Percentiles rank a stretch among this genome's conserved stretches.
Conservation (phyloP, 2,888 invertebrate species). For the Orchesella flavescens region DNA sequence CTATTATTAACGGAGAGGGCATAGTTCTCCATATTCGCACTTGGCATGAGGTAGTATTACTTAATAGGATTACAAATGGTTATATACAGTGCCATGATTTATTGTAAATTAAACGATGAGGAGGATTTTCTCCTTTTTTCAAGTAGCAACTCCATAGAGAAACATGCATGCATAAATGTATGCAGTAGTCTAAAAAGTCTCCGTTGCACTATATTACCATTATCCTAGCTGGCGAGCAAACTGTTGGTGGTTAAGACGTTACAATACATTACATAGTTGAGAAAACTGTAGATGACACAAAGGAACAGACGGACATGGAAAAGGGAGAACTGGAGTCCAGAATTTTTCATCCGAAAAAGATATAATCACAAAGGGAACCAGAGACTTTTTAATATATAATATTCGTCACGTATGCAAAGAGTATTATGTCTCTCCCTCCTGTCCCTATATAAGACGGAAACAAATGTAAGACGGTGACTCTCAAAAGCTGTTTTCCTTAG, state of each 20-base stretch:
- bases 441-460: background rate
- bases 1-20: background rate
- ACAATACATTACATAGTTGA: no score
- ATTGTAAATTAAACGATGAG: slow-evolving; percentile 60
- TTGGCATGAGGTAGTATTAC: slow-evolving; percentile 41
- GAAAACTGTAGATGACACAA: background rate
- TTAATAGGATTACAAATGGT: slow-evolving; percentile 60
- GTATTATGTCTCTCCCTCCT: background rate
- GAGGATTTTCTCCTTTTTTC: slow-evolving; percentile 15
- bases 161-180: background rate
- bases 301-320: background rate
- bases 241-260: no score
- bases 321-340: background rate
- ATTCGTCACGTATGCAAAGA: background rate
- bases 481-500: background rate
- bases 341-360: background rate
- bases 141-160: background rate
- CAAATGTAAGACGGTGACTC: background rate
- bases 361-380: background rate
- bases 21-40: background rate
- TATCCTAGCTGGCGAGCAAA: no score
- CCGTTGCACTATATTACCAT: no score
- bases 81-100: slow-evolving; percentile 46
- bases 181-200: background rate
- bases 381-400: background rate